phyloP scores from a whole-genome alignment of 2,797 vertebrate genomes.

The Halcyon smyrnensis region DNA sequence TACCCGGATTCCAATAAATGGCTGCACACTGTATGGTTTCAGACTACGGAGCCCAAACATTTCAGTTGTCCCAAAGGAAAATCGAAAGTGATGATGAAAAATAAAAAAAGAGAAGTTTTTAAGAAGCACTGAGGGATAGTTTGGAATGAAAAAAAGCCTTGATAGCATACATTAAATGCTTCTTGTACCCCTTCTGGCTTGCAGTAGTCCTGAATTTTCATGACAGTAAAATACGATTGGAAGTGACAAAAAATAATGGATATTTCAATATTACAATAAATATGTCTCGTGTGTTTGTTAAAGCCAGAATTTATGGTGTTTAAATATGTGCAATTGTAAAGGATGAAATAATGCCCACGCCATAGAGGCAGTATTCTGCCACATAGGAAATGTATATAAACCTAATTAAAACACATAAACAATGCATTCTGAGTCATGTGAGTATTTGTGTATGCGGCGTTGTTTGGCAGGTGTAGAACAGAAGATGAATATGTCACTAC shows the following conservation, averaged over 20 bases:
- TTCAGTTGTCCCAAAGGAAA: not conserved
- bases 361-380: not conserved
- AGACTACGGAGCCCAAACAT: not conserved
- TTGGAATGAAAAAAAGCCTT: not conserved
- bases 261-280: not conserved
- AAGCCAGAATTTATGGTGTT: not conserved
- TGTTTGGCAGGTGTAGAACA: not conserved
- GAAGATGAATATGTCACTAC: not conserved
- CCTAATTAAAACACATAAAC: not conserved
- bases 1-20: not conserved
- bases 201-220: not conserved
- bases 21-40: not conserved
- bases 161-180: not conserved
- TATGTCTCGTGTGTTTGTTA: not conserved
- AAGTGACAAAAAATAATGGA: not conserved
- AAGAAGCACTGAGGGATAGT: not conserved
- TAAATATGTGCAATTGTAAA: not conserved
- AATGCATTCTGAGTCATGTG: not conserved
- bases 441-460: not conserved
- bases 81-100: not conserved
- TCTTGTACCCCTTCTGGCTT: not conserved
- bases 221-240: not conserved
- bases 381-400: not conserved
- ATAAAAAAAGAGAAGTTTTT: not conserved
- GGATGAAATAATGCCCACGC: not conserved